Evolutionary conservation across 1,140 invertebrate genomes (phyloP).

Genomic region (Protaetia brevitarsis): DNA sequence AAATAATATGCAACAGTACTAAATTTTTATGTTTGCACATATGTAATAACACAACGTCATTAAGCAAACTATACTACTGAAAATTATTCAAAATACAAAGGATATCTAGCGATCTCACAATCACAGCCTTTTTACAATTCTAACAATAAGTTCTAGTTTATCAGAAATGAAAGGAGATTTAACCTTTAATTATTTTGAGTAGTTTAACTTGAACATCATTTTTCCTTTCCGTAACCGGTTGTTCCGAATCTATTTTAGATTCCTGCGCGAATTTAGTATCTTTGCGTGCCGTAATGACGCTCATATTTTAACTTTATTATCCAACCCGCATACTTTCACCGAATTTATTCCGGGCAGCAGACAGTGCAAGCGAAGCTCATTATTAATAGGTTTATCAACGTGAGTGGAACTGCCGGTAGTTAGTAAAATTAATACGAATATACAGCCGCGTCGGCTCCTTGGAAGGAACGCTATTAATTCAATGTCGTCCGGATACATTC

Average conservation of each 20-base stretch:
- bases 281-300: not conserved
- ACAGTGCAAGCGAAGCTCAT: not conserved
- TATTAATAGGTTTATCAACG: conserved; percentile 2
- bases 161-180: too few relatives aligned
- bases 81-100: too few relatives aligned
- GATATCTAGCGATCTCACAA: too few relatives aligned
- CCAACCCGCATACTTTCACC: not conserved
- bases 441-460: not conserved
- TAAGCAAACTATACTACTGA: too few relatives aligned
- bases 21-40: too few relatives aligned
- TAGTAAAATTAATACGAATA: not conserved
- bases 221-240: too few relatives aligned
- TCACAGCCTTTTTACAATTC: too few relatives aligned
- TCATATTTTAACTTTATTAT: not conserved
- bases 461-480: not conserved
- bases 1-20: too few relatives aligned
- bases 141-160: too few relatives aligned
- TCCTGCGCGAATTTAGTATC: not conserved
- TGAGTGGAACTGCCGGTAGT: not conserved
- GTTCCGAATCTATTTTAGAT: conserved; percentile 6
- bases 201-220: too few relatives aligned
- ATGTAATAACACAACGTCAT: too few relatives aligned
- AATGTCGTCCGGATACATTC: not conserved
- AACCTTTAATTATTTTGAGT: too few relatives aligned
- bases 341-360: not conserved